Evolutionary conservation across 2,888 invertebrate species (phyloP), one percentile per base, ranked within the genome.

Genomic region (Mycogona germanica): DNA sequence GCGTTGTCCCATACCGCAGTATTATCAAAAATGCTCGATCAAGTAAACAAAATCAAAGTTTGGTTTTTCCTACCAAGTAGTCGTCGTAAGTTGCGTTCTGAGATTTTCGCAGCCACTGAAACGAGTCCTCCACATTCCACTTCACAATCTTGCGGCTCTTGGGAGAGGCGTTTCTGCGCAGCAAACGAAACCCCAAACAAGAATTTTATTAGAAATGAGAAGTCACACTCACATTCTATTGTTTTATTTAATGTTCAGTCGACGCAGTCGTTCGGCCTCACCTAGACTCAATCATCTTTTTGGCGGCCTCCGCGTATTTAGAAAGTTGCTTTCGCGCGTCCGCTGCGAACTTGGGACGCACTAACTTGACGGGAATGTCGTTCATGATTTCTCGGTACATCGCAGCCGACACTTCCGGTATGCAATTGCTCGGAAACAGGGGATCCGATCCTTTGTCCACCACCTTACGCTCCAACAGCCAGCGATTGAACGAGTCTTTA

Each of bases 301-400:
- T 95, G 2, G 96, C 95, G 17, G 95, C 93, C 71, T 96, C 95
- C 0, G 95, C 93, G 72, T 95, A 97, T 51, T 83, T 78, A 2
- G 87, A 86, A 25, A 96, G 73, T 67, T 96, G 95, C 69, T 95
- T 93, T 30, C 95, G 77, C 0, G 95, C 95, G 73, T 96, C 96
- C 1, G 87, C 89, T 2, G 92, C 88, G 66, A 88, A 95, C 71
- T 93, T 92, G 7, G 95, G 93, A 68, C 91, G 83, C n/a, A 87
- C 81, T 56, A 96, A 77, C 71, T 92, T 93, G 57, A 96, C 88
- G 9, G 96, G 96, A 67, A 97, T 91, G 72, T 96, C 95, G 71
- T 92, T 88, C 91, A 96, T 93, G 51, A 96, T 91, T 74, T 96
- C 96, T 60, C 89, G 82, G 72, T 92, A 92, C 93, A 96, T 92